phyloP scores from a whole-genome alignment of 2,113 vertebrate species.

The Microcebus jonahi region DNA sequence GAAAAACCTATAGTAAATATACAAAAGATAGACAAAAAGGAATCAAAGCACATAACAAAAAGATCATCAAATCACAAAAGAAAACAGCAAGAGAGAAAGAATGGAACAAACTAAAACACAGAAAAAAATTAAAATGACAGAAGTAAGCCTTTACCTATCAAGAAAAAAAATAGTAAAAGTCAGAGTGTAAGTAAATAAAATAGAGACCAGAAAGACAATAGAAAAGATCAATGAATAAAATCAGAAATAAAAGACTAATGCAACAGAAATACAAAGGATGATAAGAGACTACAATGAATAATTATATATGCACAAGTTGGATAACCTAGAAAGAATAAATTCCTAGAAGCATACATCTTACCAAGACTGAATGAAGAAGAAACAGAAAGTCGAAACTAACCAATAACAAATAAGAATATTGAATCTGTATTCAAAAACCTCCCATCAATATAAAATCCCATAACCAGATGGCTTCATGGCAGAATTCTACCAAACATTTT shows the following conservation, averaged over 20 bases:
- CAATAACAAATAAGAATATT: background rate
- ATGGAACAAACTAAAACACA: background rate
- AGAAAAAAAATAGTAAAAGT: background rate
- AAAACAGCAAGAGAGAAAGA: too few species aligned
- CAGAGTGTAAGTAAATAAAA: background rate
- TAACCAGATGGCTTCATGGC: background rate
- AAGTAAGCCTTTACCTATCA: background rate
- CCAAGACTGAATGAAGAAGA: background rate
- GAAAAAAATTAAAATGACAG: background rate
- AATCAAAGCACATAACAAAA: background rate
- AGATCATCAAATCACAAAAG: too few species aligned
- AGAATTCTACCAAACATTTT: background rate
- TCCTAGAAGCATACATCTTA: background rate
- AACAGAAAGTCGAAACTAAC: background rate
- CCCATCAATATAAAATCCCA: background rate
- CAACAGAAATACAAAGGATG: background rate
- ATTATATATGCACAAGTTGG: background rate
- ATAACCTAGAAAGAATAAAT: background rate
- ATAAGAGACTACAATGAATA: background rate
- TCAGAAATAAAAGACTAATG: background rate
- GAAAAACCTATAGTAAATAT: background rate
- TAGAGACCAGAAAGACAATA: background rate
- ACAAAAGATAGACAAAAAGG: background rate
- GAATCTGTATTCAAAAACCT: background rate
- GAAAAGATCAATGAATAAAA: background rate